A percentile compares a stretch with the other conserved stretches of the same genome.
Conservation (phyloP, 2,797 vertebrate genomes). For the Okamejei kenojei region DNA sequence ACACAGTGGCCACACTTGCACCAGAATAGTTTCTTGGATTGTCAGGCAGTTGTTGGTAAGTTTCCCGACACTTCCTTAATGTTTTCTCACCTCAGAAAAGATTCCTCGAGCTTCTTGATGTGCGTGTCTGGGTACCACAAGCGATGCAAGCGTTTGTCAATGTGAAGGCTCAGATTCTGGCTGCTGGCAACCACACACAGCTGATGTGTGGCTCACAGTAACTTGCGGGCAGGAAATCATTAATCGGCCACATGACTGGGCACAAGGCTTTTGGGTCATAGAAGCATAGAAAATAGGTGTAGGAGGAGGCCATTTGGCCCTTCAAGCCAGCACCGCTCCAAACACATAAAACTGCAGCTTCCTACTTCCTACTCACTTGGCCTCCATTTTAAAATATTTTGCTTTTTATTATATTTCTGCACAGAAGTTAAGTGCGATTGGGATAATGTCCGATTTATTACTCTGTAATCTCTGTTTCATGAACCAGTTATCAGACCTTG, state of each 20-base stretch:
- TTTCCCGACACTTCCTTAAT: too few species aligned
- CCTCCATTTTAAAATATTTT: neutral
- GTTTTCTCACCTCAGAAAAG: conserved; percentile 20
- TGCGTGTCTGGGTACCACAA: neutral
- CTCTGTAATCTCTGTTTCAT: neutral
- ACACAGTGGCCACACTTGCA: too few species aligned
- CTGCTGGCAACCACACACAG: neutral
- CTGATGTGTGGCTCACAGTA: neutral
- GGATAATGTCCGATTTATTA: neutral
- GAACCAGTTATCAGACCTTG: neutral
- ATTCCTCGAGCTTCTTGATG: neutral
- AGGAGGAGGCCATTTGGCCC: too few species aligned
- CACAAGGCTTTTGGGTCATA: neutral
- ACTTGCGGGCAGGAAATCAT: neutral
- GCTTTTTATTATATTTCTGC: neutral
- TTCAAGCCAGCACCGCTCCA: too few species aligned
- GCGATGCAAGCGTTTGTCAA: neutral
- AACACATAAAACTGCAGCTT: neutral
- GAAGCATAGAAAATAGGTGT: too few species aligned
- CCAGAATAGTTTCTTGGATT: neutral
- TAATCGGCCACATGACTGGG: neutral
- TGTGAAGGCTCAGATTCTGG: neutral
- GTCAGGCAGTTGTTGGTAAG: neutral
- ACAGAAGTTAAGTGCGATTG: neutral
- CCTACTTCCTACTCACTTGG: neutral